phyloP scores from a whole-genome alignment of 2,113 vertebrate species.

The Nothoprocta pentlandii region DNA sequence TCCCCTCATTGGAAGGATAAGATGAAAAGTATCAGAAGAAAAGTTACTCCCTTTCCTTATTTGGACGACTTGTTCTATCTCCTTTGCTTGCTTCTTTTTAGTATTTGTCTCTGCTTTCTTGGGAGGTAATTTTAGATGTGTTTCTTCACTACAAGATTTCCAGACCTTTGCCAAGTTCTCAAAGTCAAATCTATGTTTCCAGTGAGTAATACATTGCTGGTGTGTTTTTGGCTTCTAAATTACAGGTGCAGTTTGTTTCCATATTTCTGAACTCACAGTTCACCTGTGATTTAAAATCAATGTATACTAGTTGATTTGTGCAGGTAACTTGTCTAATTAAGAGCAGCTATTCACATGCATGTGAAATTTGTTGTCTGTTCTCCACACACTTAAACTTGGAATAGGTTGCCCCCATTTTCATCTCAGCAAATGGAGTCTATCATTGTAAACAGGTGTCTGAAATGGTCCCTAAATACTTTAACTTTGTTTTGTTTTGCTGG shows the following conservation, averaged over 20 bases:
- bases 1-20: too few species aligned
- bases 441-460: neutral
- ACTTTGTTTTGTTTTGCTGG: neutral
- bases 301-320: neutral
- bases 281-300: neutral
- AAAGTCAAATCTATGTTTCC: neutral
- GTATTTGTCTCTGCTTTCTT: neutral
- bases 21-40: neutral
- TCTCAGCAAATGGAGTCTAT: neutral
- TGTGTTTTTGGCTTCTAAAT: neutral
- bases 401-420: neutral
- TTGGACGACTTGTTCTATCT: neutral
- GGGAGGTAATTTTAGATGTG: neutral
- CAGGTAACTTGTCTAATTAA: neutral
- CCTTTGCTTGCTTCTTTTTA: neutral
- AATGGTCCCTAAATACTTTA: neutral
- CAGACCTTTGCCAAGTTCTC: neutral
- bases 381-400: neutral
- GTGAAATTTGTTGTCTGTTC: neutral
- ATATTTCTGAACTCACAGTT: neutral
- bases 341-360: neutral
- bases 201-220: neutral
- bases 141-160: neutral
- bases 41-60: neutral
- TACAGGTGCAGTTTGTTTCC: neutral